Evolutionary conservation across 2,888 invertebrate genomes (phyloP).

Genomic region (Drosophila anceps): DNA sequence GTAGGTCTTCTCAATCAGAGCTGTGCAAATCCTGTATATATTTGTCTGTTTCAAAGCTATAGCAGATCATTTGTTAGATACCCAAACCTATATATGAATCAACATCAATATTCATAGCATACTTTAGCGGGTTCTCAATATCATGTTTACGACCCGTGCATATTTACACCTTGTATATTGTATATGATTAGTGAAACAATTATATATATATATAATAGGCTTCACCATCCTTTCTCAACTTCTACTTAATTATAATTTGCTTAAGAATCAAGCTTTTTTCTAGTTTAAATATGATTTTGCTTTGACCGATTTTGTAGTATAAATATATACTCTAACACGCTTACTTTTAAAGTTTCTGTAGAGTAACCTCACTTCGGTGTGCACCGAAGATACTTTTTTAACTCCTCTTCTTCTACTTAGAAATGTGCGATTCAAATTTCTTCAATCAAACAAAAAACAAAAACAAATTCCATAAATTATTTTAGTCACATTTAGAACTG

Average conservation of each 20-base stretch:
- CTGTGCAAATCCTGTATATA: background rate
- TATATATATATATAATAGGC: background rate
- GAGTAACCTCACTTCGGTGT: slow-evolving; percentile 34
- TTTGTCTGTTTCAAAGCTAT: slow-evolving; percentile 18
- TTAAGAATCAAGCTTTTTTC: slow-evolving; percentile 37
- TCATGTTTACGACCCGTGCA: background rate
- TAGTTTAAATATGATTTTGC: slow-evolving; percentile 8
- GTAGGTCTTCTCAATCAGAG: background rate
- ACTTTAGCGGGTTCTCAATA: slow-evolving; percentile 9
- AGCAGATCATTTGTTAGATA: background rate
- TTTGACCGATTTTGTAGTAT: slow-evolving; percentile 32
- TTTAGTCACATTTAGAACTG: slow-evolving; percentile 51
- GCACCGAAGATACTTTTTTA: slow-evolving; percentile 43
- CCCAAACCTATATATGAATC: background rate
- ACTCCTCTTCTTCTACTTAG: slow-evolving; percentile 19
- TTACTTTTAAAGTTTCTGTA: slow-evolving; percentile 15
- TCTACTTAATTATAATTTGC: slow-evolving; percentile 36
- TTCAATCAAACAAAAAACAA: slow-evolving; percentile 8
- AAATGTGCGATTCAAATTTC: slow-evolving; percentile 36
- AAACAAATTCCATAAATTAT: slow-evolving; percentile 6
- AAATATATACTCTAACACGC: slow-evolving; percentile 3
- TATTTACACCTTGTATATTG: background rate
- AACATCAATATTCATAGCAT: slow-evolving; percentile 2
- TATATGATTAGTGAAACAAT: background rate
- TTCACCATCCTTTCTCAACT: background rate